A percentile compares a stretch with the other conserved stretches of the same genome.
phyloP scores from a whole-genome alignment of 1,140 invertebrate genomes.

The Calliphora vicina region DNA sequence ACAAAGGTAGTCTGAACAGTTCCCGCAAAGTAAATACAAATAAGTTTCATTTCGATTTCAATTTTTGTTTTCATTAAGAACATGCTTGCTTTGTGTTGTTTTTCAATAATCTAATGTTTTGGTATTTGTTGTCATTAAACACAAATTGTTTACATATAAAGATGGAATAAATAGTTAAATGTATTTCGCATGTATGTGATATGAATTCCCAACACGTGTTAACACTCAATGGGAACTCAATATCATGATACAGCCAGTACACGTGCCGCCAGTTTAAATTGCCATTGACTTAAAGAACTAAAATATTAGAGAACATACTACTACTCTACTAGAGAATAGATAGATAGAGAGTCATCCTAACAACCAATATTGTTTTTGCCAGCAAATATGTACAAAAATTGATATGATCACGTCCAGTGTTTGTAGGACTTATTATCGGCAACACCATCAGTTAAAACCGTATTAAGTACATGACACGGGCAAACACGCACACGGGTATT shows the following conservation, averaged over 20 bases:
- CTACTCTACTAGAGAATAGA: too few species aligned
- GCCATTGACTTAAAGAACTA: conserved; percentile 1
- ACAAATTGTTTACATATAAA: not conserved
- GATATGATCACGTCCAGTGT: not conserved
- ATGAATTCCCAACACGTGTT: conserved; percentile 27
- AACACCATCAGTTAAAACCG: not conserved
- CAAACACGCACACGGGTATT: too few species aligned
- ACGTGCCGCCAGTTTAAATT: conserved; percentile 4
- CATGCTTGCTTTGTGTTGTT: not conserved
- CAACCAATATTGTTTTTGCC: not conserved
- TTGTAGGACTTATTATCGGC: not conserved
- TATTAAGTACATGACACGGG: not conserved
- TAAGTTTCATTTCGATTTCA: too few species aligned
- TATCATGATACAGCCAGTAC: not conserved
- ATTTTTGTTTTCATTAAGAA: too few species aligned
- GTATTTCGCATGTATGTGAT: not conserved
- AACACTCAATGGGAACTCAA: not conserved
- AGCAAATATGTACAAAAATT: not conserved
- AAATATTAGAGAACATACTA: too few species aligned
- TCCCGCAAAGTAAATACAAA: too few species aligned
- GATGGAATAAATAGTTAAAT: not conserved
- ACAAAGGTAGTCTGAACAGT: too few species aligned
- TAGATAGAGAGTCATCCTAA: not conserved
- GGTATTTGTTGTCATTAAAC: not conserved
- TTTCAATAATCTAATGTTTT: not conserved